Conservation (phyloP, 2,888 invertebrate species). For the Pammene fasciana region DNA sequence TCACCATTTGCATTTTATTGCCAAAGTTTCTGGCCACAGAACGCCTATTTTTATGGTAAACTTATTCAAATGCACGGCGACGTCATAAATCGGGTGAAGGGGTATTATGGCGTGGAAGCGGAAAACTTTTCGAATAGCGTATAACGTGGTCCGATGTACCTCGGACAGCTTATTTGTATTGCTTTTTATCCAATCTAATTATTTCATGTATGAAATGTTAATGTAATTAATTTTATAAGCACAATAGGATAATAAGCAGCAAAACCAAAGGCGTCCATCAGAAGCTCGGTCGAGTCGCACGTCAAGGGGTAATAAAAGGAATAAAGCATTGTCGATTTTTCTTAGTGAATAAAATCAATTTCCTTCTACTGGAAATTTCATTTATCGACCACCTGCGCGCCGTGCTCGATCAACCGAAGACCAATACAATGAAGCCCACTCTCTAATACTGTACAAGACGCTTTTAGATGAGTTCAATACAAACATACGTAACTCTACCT, state of each 20-base stretch:
- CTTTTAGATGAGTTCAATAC: conserved; percentile 53
- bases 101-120: conserved; percentile 71
- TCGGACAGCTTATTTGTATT: conserved; percentile 6
- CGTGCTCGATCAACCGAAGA: conserved; percentile 62
- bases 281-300: conserved; percentile 9
- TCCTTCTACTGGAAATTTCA: conserved; percentile 63
- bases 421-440: conserved; percentile 58
- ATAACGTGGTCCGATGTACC: conserved; percentile 19
- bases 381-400: conserved; percentile 68
- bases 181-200: neutral
- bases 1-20: conserved; percentile 82
- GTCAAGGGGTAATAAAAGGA: conserved; percentile 47
- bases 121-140: conserved; percentile 42
- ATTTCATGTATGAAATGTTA: neutral
- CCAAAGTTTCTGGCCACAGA: conserved; percentile 75
- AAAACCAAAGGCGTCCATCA: conserved; percentile 9
- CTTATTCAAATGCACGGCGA: conserved; percentile 79
- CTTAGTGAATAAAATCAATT: conserved; percentile 68
- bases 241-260: conserved; percentile 3
- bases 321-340: conserved; percentile 54
- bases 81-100: conserved; percentile 78
- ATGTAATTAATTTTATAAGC: neutral
- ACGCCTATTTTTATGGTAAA: conserved; percentile 81
- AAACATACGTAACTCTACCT: neutral
- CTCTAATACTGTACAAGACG: conserved; percentile 60